These are phyloP conservation scores for Misgurnus mizolepis DNA, from an alignment of 2,113 vertebrate species.

Conservation along the genomic window DNA sequence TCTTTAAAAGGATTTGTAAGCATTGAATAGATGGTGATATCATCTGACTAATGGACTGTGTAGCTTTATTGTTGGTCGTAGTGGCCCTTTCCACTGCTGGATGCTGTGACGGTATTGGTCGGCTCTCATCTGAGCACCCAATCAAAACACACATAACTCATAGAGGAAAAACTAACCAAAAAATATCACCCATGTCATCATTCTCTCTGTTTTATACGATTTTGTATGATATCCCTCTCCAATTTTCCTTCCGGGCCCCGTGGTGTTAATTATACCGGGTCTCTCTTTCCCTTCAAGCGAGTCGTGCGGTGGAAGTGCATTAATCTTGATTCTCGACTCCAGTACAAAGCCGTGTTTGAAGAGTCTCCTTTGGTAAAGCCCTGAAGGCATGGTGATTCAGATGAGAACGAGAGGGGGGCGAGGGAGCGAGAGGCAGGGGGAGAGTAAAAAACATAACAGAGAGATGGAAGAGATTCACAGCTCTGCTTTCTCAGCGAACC, in stretches of 20 bases:
- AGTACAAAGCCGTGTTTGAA: conserved; percentile 74
- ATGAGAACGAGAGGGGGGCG: conserved; percentile 47
- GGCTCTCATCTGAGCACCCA: background rate
- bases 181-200: conserved; percentile 46
- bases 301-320: conserved; percentile 70
- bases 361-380: conserved; percentile 71
- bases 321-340: conserved; percentile 76
- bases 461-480: conserved; percentile 43
- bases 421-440: conserved; percentile 24
- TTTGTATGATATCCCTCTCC: conserved; percentile 52
- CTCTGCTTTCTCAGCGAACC: conserved; percentile 50
- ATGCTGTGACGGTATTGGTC: background rate
- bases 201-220: conserved; percentile 52
- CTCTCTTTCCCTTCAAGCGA: conserved; percentile 54
- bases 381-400: conserved; percentile 67
- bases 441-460: conserved; percentile 33
- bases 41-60: too few relatives aligned
- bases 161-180: conserved; percentile 6
- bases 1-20: too few relatives aligned
- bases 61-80: background rate
- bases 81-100: background rate
- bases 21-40: too few relatives aligned
- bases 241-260: conserved; percentile 61
- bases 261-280: conserved; percentile 75
- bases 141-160: conserved; percentile 10